A percentile compares a stretch with the other conserved stretches of the same genome.
Evolutionary conservation across 1,140 invertebrate species (phyloP).

Genomic region (Cheumatopsyche charites): DNA sequence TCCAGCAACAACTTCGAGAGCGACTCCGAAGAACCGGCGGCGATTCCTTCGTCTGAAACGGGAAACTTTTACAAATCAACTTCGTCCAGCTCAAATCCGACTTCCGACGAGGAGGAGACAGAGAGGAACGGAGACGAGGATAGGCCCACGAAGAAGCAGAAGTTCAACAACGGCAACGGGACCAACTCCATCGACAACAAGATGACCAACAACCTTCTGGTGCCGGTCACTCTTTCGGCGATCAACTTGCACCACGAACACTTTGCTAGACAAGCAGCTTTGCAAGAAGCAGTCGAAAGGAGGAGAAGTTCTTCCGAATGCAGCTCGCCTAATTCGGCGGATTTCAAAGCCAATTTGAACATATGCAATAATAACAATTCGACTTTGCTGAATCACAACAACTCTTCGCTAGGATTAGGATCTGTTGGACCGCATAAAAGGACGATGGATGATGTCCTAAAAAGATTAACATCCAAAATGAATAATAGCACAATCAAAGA

Average conservation of each 20-base stretch:
- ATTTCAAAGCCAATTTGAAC: conserved; percentile 59
- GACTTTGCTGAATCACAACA: conserved; percentile 60
- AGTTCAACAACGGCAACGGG: conserved; percentile 54
- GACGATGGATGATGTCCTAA: conserved; percentile 88
- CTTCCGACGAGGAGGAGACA: conserved; percentile 61
- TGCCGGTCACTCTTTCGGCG: conserved; percentile 57
- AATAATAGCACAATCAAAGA: conserved; percentile 71
- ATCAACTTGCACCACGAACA: conserved; percentile 63
- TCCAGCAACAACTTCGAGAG: conserved; percentile 56
- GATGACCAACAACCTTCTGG: conserved; percentile 62
- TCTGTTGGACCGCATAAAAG: conserved; percentile 62
- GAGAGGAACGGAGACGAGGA: conserved; percentile 63
- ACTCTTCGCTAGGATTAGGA: conserved; percentile 53
- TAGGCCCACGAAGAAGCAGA: conserved; percentile 60
- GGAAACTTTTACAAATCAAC: conserved; percentile 60
- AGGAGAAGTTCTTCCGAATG: conserved; percentile 71
- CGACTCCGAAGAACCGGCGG: conserved; percentile 54
- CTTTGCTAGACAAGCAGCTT: conserved; percentile 46
- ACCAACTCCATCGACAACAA: conserved; percentile 48
- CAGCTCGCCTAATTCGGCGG: conserved; percentile 69
- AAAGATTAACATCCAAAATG: conserved; percentile 81
- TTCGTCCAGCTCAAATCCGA: conserved; percentile 62
- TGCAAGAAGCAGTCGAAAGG: conserved; percentile 51
- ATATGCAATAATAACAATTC: conserved; percentile 61
- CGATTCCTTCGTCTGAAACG: conserved; percentile 51